These are phyloP conservation scores for Trematocara macrostoma DNA, from an alignment of 2,113 vertebrate genomes.

Conservation along the genomic window DNA sequence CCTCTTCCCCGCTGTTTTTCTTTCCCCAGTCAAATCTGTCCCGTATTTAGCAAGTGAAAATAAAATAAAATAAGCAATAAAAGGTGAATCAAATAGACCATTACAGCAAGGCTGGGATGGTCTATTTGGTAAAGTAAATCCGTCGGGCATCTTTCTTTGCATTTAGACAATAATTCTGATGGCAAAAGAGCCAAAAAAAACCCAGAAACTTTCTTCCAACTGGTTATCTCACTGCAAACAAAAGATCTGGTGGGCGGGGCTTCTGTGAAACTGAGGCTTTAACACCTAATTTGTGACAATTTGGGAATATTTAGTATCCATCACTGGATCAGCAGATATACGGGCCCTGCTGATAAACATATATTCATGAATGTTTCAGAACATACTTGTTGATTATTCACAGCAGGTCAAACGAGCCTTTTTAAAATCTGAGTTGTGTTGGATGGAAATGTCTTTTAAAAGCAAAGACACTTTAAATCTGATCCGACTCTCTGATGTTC, in stretches of 20 bases:
- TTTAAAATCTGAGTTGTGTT: neutral
- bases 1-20: no score
- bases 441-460: neutral
- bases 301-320: neutral
- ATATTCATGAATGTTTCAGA: neutral
- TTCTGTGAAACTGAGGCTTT: neutral
- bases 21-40: no score
- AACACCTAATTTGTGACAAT: neutral
- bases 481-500: neutral
- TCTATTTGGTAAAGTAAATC: accelerated
- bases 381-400: neutral
- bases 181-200: accelerated
- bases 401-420: neutral
- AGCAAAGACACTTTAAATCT: neutral
- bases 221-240: neutral
- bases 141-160: accelerated
- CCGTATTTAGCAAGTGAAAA: no score
- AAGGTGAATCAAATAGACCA: neutral
- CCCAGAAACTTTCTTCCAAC: neutral
- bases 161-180: neutral
- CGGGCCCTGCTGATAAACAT: neutral
- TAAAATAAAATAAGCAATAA: no score
- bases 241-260: neutral
- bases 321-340: neutral
- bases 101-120: accelerated